A percentile compares a stretch with the other conserved stretches of the same genome.
Conservation (phyloP, 2,797 vertebrate species). For the Tolypeutes matacus region DNA sequence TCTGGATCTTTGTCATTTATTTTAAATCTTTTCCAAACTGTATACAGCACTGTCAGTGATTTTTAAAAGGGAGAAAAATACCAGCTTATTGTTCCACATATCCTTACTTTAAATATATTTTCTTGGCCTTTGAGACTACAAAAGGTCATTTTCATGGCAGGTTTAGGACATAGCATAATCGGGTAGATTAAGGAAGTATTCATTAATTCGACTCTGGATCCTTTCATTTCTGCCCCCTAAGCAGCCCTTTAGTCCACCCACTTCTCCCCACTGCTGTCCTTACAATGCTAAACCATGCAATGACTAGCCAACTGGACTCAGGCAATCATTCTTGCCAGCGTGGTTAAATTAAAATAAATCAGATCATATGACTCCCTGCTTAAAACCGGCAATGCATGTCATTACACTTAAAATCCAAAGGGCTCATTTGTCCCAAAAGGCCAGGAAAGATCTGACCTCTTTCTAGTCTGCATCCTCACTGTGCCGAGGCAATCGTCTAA, state of each 20-base stretch:
- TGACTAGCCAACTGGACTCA: background rate
- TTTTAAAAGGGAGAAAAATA: background rate
- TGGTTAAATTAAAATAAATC: background rate
- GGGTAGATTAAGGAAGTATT: background rate
- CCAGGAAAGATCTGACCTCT: background rate
- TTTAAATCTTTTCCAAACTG: background rate
- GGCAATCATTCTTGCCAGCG: no score
- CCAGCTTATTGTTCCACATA: background rate
- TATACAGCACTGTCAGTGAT: background rate
- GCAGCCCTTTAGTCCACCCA: background rate
- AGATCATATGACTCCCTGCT: background rate
- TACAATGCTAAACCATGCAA: no score
- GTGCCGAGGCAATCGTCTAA: background rate
- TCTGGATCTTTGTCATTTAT: background rate
- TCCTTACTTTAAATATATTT: background rate
- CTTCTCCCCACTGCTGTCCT: background rate
- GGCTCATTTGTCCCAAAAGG: background rate
- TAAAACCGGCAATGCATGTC: background rate
- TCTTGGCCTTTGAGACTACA: background rate
- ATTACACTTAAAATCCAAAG: background rate
- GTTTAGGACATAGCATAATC: accelerated
- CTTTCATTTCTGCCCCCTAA: background rate
- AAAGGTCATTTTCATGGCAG: background rate
- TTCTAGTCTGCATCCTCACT: background rate
- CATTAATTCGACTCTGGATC: background rate